Evolutionary conservation across 1,140 invertebrate genomes (phyloP), one percentile per base, ranked within the genome.

Genomic region (Caenorhabditis latens): DNA sequence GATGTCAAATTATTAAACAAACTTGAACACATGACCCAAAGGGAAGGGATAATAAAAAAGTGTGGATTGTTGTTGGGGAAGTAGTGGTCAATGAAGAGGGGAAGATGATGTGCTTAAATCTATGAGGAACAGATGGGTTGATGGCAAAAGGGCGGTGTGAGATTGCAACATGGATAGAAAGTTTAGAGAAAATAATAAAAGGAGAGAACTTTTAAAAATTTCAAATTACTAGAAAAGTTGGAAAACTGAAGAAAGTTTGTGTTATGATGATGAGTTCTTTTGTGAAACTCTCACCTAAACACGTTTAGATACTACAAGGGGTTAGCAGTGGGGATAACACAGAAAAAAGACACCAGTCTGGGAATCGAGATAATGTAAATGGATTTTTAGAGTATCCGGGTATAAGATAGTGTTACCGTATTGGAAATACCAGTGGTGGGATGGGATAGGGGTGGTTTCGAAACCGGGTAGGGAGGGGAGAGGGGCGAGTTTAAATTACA

Each of bases 401-500:
- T 32, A 32, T 32, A 32, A 32, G 32, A 32, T 32, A 32, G 32
- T 32, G 32, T 32, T 32, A 32, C 32, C 32, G 32, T 32, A 32
- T 32, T 32, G 32, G 32, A 32, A 32, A 32, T 32, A 32, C 32
- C 32, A 32, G 32, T 32, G 32, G 32, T 2, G 32, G 32, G 32
- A 32, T 32, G 32, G 32, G 32, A 32, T 0, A 32, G 32, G 32
- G 32, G 32, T 32, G 32, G 32, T 32, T 32, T 32, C 32, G 32
- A 32, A 32, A 32, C 32, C 32, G 32, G 32, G 2, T 32, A 32
- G 32, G 32, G 32, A 32, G 32, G 32, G 32, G 32, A 3, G 61
- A 24, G 21, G 58, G 65, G 65, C 65, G 65, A 71, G 65, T 71
- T 46, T 71, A 71, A 71, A 71, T 71, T 71, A 71, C 65, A 71